Percentiles rank a stretch among this genome's conserved stretches.
phyloP scores from a whole-genome alignment of 2,113 vertebrate species.

The Hyperopisus bebe region DNA sequence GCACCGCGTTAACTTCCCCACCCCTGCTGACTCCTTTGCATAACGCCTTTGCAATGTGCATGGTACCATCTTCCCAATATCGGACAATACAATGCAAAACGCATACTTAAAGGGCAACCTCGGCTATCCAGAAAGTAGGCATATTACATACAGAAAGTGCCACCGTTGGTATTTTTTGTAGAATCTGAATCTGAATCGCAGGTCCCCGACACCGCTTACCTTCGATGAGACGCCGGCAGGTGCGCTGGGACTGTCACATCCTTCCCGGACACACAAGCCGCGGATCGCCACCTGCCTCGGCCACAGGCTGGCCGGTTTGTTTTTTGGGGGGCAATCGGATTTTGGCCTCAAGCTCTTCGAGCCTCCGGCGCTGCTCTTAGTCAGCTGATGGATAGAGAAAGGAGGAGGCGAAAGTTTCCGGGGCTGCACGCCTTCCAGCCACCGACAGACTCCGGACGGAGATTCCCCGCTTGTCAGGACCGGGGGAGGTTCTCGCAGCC shows the following conservation, averaged over 20 bases:
- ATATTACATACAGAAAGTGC: background rate
- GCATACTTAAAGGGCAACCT: background rate
- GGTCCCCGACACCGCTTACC: conserved; percentile 15
- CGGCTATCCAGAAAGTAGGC: background rate
- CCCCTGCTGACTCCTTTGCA: background rate
- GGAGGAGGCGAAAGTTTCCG: background rate
- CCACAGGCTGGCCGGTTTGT: background rate
- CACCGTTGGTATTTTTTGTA: background rate
- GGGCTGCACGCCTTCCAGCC: conserved; percentile 11
- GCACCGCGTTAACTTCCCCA: background rate
- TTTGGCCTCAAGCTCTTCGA: background rate
- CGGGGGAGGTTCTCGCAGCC: conserved; percentile 46
- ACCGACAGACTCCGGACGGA: conserved; percentile 30
- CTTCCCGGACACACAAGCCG: conserved; percentile 13
- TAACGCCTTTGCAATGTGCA: background rate
- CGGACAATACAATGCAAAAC: background rate
- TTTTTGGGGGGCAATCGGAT: background rate
- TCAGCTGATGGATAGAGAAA: background rate
- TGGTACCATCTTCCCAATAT: background rate
- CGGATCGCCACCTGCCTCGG: conserved; percentile 13
- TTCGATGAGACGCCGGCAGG: conserved; percentile 40
- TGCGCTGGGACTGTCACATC: conserved; percentile 33
- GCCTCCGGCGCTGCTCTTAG: background rate
- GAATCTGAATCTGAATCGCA: background rate
- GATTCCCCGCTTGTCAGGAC: conserved; percentile 43